Evolutionary conservation across 2,113 vertebrate species (phyloP), one percentile per base, ranked within the genome.

Genomic region (Prunella himalayana): DNA sequence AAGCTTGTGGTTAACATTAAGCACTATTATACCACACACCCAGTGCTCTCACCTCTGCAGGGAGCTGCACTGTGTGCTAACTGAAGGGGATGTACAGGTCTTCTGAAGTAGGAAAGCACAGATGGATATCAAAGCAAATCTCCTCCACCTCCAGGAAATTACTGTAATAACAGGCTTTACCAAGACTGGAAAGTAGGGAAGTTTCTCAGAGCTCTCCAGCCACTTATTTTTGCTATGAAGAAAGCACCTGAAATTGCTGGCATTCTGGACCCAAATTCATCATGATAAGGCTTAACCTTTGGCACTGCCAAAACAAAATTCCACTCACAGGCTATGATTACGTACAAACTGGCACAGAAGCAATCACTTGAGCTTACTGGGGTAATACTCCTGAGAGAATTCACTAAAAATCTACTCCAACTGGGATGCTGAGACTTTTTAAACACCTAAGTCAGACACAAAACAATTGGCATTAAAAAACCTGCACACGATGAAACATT

Each of bases 1-100:
- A 93, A 95, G 82, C 76, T 71, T 92, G 95, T 88, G 93, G 94
- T 94, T 95, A 86, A 57, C 94, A 64, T 86, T 63, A 70, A 63
- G 79, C 51, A 33, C 60, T 60, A 49, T 72, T 86, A 21, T 77
- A 66, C 78, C 90, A 92, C 85, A 81, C 87, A 6, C 73, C 42
- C 88, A 81, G 82, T 10, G 82, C 94, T 90, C 92, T 90, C 76
- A 92, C 86, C 82, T 88, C 82, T 80, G 87, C 70, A 61, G 70
- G 37, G 76, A 96, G 31, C 47, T 31, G 54, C 13, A 19, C 51
- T 1, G 3, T 15, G 69, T 84, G 69, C 73, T 81, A 63, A 83
- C 50, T 78, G 64, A 66, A 90, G 83, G 91, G 60, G 92, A 92
- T 12, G 30, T 64, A 57, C 59, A 70, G 25, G 50, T 81, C 75